Conservation (phyloP, 1,140 invertebrate species). For the Drosophila insularis region DNA sequence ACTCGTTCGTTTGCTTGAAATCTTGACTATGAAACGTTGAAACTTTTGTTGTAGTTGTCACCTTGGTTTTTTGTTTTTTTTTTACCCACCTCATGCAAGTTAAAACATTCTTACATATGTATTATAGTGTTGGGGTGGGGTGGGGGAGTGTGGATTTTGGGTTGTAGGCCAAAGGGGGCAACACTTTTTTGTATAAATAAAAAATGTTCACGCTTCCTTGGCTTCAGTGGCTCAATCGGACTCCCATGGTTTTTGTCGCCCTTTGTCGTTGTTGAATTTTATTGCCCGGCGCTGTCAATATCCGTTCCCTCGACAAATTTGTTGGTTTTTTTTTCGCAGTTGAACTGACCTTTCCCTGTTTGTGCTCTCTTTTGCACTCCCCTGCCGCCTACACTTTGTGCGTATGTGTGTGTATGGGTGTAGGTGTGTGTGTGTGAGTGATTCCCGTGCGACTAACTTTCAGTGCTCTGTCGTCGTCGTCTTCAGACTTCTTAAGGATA, state of each 20-base stretch:
- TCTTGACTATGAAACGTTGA: background rate
- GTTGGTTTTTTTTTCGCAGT: slow-evolving; percentile 6
- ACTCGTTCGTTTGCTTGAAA: too few species aligned
- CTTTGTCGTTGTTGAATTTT: slow-evolving; percentile 28
- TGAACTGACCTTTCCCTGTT: slow-evolving; percentile 9
- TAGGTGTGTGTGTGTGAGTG: background rate
- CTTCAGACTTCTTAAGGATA: slow-evolving; percentile 52
- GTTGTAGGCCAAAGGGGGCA: background rate
- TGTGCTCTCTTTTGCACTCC: too few species aligned
- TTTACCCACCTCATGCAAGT: background rate
- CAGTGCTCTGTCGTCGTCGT: background rate
- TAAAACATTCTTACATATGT: slow-evolving; percentile 5
- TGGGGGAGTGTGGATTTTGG: background rate
- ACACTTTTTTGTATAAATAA: slow-evolving; percentile 40
- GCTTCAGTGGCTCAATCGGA: slow-evolving; percentile 8
- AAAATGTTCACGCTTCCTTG: slow-evolving; percentile 44
- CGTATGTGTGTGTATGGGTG: background rate
- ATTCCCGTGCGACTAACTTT: slow-evolving; percentile 15
- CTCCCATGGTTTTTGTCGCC: background rate
- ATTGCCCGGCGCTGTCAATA: slow-evolving; percentile 21
- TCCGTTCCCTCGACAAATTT: slow-evolving; percentile 11
- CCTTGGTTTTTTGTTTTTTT: background rate
- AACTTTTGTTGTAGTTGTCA: background rate
- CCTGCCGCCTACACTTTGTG: background rate
- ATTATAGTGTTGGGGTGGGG: background rate